Conservation (phyloP, 2,797 vertebrate genomes). For the Eutrigla gurnardus region DNA sequence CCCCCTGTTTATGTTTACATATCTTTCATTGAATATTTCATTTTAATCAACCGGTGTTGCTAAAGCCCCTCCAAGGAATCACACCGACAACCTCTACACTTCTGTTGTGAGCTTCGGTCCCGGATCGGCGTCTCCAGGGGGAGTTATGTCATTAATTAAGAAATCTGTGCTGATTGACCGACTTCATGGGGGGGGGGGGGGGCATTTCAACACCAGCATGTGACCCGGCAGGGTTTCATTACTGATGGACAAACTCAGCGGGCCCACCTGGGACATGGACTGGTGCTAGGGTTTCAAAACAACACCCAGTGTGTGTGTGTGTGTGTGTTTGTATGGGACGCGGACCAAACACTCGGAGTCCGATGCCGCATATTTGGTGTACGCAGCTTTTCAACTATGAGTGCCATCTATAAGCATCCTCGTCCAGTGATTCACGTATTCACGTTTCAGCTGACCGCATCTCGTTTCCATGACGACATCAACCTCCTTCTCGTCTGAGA, state of each 20-base stretch:
- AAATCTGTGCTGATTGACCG: slow-evolving; percentile 40
- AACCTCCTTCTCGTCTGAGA: slow-evolving; percentile 6
- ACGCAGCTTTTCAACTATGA: slow-evolving; percentile 53
- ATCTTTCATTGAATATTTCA: too few species aligned
- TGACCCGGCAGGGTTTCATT: slow-evolving; percentile 57
- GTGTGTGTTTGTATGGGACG: slow-evolving; percentile 5
- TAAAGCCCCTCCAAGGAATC: too few species aligned
- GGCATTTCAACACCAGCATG: slow-evolving; percentile 69
- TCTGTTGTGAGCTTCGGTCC: too few species aligned
- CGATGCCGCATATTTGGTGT: slow-evolving; percentile 25
- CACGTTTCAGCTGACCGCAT: slow-evolving; percentile 27
- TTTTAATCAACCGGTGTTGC: too few species aligned
- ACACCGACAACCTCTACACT: too few species aligned
- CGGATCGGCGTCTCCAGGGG: neutral
- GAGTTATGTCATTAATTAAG: slow-evolving; percentile 9
- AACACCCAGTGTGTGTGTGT: slow-evolving; percentile 33
- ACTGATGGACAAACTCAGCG: slow-evolving; percentile 53
- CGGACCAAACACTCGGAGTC: slow-evolving; percentile 1
- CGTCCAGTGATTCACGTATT: slow-evolving; percentile 26
- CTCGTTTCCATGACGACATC: slow-evolving; percentile 8
- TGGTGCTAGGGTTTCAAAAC: slow-evolving; percentile 73
- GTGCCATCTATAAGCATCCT: slow-evolving; percentile 42
- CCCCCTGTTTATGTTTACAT: too few species aligned
- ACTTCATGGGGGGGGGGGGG: slow-evolving; percentile 45
- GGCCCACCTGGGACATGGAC: slow-evolving; percentile 41